phyloP scores from a whole-genome alignment of 2,113 vertebrate species.

The Caloenas nicobarica region DNA sequence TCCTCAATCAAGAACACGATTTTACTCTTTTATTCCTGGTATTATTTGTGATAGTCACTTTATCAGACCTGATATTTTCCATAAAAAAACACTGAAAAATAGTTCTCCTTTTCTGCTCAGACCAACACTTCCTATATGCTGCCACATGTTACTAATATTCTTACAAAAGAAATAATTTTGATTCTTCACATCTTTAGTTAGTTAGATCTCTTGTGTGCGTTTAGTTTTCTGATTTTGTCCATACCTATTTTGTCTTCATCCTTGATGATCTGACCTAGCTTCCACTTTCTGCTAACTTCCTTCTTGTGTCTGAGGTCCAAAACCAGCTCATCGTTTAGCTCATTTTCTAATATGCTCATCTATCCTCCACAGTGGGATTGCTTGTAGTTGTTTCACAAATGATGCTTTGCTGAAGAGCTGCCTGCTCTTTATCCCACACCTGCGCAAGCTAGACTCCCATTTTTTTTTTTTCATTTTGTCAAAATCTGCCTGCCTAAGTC shows the following conservation, averaged over 20 bases:
- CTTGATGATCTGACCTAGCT: not conserved
- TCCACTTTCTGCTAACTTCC: not conserved
- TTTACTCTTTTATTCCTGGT: not conserved
- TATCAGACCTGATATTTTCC: not conserved
- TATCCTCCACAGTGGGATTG: not conserved
- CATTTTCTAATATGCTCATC: not conserved
- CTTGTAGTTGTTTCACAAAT: not conserved
- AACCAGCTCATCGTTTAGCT: not conserved
- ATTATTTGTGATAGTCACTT: not conserved
- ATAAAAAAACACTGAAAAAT: not conserved
- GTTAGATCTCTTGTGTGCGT: not conserved
- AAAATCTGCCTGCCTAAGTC: not conserved
- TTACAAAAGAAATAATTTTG: not conserved
- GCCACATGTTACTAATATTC: not conserved
- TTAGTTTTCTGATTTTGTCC: not conserved
- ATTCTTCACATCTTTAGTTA: not conserved
- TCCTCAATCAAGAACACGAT: not conserved
- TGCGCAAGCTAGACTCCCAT: not conserved
- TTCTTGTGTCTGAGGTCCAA: not conserved
- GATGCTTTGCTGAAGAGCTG: not conserved
- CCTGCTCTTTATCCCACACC: not conserved
- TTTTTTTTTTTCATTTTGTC: not conserved
- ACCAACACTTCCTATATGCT: not conserved
- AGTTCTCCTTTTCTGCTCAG: not conserved
- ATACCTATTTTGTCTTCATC: not conserved